phyloP scores from a whole-genome alignment of 2,797 vertebrate species.

The Pogoniulus pusillus region DNA sequence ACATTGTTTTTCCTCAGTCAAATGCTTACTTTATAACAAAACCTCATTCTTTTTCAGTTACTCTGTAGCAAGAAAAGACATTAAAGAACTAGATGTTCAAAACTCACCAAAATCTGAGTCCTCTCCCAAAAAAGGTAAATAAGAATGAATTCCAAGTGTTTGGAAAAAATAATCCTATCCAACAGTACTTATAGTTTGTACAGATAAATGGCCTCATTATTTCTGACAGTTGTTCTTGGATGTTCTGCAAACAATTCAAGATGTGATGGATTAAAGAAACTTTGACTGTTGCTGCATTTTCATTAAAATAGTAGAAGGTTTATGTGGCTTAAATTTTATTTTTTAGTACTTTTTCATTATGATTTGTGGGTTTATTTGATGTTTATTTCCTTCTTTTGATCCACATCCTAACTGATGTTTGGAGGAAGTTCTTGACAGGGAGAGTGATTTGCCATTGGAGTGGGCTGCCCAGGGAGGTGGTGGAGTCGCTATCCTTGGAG shows the following conservation, averaged over 20 bases:
- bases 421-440: too few species aligned
- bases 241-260: not conserved
- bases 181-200: not conserved
- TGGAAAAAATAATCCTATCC: not conserved
- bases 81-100: conserved; percentile 81
- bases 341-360: not conserved
- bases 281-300: not conserved
- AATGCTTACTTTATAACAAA: not conserved
- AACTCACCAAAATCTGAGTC: conserved; percentile 81
- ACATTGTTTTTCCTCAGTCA: not conserved
- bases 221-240: not conserved
- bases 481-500: too few species aligned
- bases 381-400: not conserved
- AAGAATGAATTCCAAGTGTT: not conserved
- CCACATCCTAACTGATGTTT: too few species aligned
- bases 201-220: not conserved
- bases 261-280: not conserved
- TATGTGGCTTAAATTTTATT: not conserved
- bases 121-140: conserved; percentile 85
- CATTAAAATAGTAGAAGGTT: not conserved
- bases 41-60: conserved; percentile 75
- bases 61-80: conserved; percentile 87
- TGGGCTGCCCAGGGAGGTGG: too few species aligned
- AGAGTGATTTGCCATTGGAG: too few species aligned
- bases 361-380: too few species aligned